phyloP scores from a whole-genome alignment of 2,888 invertebrate species.

The Trachelus tabidus region DNA sequence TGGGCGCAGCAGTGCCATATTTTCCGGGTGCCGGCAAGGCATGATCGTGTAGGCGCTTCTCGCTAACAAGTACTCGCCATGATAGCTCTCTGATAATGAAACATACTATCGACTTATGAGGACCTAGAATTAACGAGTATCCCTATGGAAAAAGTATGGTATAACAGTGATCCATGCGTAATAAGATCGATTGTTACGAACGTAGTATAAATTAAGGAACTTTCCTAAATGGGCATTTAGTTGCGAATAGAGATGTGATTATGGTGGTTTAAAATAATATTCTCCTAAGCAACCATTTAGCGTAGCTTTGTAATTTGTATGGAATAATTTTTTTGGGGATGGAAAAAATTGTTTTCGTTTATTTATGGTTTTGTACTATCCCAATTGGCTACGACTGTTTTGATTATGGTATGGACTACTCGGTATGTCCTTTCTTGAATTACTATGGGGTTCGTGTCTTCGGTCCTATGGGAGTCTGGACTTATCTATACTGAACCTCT shows the following conservation, averaged over 20 bases:
- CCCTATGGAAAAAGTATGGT: background rate
- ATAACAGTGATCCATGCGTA: background rate
- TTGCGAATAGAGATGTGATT: background rate
- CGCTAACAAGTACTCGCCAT: slow-evolving; percentile 23
- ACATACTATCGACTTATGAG: slow-evolving; percentile 11
- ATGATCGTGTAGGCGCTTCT: slow-evolving; percentile 19
- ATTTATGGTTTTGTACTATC: background rate
- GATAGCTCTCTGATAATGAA: slow-evolving; percentile 25
- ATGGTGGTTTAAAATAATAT: background rate
- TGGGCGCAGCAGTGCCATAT: slow-evolving; percentile 24
- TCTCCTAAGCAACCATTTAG: background rate
- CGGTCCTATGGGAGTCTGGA: background rate
- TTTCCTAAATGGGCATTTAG: background rate
- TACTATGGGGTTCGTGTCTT: background rate
- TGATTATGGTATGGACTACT: background rate
- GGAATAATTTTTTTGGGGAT: slow-evolving; percentile 6
- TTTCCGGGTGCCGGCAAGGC: slow-evolving; percentile 12
- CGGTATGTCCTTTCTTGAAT: background rate
- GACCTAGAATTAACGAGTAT: slow-evolving; percentile 5
- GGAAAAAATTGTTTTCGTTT: slow-evolving; percentile 1
- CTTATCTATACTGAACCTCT: background rate
- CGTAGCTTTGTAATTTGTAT: background rate
- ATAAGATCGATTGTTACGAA: background rate
- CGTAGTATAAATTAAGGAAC: background rate
- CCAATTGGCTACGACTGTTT: background rate